Percentiles rank a stretch among this genome's conserved stretches.
These are phyloP conservation scores for Manis crassicaudata DNA, from an alignment of 2,797 vertebrate species.

Conservation along the genomic window DNA sequence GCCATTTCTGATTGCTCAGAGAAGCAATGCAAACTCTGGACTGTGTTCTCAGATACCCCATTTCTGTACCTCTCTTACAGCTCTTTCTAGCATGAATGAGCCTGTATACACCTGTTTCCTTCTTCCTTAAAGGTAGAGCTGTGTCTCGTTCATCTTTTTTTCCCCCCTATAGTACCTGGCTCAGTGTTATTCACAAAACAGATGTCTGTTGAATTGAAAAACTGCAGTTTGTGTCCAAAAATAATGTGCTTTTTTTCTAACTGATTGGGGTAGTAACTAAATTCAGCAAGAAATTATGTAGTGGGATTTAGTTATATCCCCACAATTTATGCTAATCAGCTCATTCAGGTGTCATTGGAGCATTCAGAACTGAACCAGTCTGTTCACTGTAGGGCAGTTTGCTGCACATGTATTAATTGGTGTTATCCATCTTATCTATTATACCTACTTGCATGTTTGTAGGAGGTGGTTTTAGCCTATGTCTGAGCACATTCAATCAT, in stretches of 20 bases:
- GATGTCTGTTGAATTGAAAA: slow-evolving; percentile 4
- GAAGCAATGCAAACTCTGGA: neutral
- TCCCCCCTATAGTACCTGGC: neutral
- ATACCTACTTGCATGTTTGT: slow-evolving; percentile 9
- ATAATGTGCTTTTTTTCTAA: neutral
- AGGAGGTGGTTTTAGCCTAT: neutral
- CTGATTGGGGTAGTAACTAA: neutral
- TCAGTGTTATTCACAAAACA: neutral
- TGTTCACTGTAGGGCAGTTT: neutral
- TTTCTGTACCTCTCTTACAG: neutral
- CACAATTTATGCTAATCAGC: neutral
- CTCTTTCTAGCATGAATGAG: neutral
- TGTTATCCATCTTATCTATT: neutral
- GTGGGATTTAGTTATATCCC: neutral
- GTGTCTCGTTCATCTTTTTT: neutral
- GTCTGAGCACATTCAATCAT: neutral
- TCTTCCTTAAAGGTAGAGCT: neutral
- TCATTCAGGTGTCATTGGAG: neutral
- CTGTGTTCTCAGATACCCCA: neutral
- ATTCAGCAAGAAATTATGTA: neutral
- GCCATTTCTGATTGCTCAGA: neutral
- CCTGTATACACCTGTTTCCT: neutral
- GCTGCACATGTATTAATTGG: neutral
- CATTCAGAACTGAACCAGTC: neutral
- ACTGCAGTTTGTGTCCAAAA: neutral